Evolutionary conservation across 2,113 vertebrate species (phyloP), one percentile per base, ranked within the genome.

Genomic region (Beaufortia kweichowensis): DNA sequence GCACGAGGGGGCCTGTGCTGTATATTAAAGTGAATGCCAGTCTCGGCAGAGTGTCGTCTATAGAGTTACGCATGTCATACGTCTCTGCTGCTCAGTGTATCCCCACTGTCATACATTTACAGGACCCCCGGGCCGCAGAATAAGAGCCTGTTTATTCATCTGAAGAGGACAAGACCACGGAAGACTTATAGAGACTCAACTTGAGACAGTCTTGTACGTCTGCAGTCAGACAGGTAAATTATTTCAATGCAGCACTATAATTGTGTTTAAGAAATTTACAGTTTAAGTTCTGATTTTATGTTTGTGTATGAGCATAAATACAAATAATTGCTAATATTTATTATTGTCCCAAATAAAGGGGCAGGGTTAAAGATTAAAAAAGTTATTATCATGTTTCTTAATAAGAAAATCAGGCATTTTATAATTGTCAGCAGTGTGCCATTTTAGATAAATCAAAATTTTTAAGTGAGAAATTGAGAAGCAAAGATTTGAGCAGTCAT

Each of bases 171-270:
- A n/a, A 21, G 41, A 75, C 46, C n/a, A 48, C 11, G 63, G 59
- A 33, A 46, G 14, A 57, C 60, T 60, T 43, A 33, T 11, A 29
- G 43, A 43, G 39, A 41, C 31, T 41, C 41, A 53, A 26, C 33
- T n/a, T 11, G 35, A 70, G 14, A 60, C 70, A 46, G n/a, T 62
- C 63, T 63, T 17, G 46, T 11, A 21, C 61, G 33, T 46, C 63
- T 23, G 15, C 59, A 75, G 35, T 60, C 41, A 46, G 39, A 76
- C 77, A 82, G 81, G 81, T 82, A 79, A 82, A 35, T 19, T 0
- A 26, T 23, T 26, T 70, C 26, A 24, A 39, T 71, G 12, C 48
- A 35, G 21, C 2, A 19, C 8, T 41, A 24, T 28, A 28, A 71
- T 41, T 56, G 12, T 56, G 3, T 68, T 35, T 56, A 24, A 12